Evolutionary conservation across 1,140 invertebrate species (phyloP).

Genomic region (Drusus annulatus): DNA sequence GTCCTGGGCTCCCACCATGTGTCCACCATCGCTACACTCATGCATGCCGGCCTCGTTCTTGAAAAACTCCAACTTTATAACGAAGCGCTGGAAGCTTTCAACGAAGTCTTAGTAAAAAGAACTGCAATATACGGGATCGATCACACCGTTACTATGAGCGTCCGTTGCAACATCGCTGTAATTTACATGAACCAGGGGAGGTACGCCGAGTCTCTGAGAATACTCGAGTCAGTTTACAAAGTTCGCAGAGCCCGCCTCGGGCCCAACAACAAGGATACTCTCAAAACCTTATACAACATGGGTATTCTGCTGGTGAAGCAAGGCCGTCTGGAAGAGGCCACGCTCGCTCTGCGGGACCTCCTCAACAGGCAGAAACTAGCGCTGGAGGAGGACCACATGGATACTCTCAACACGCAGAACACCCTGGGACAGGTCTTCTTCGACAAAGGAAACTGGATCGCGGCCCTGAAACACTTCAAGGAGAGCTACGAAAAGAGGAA

Average conservation of each 20-base stretch:
- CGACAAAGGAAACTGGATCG: slow-evolving; percentile 1
- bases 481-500: background rate
- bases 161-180: background rate
- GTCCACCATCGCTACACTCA: background rate
- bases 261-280: background rate
- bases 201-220: background rate
- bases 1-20: background rate
- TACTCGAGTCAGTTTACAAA: background rate
- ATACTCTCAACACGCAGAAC: background rate
- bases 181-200: background rate
- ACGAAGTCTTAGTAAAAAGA: background rate
- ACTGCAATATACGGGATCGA: background rate
- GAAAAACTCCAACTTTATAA: background rate
- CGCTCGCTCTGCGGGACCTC: background rate
- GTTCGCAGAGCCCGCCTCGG: background rate
- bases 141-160: background rate
- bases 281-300: background rate
- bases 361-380: background rate
- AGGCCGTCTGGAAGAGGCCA: background rate
- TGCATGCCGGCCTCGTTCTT: background rate
- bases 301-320: background rate
- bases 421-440: background rate
- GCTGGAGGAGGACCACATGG: background rate
- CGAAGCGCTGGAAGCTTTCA: background rate
- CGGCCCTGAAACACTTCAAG: background rate